Conservation (phyloP, 1,140 invertebrate species). For the Sinonovacula constricta region DNA sequence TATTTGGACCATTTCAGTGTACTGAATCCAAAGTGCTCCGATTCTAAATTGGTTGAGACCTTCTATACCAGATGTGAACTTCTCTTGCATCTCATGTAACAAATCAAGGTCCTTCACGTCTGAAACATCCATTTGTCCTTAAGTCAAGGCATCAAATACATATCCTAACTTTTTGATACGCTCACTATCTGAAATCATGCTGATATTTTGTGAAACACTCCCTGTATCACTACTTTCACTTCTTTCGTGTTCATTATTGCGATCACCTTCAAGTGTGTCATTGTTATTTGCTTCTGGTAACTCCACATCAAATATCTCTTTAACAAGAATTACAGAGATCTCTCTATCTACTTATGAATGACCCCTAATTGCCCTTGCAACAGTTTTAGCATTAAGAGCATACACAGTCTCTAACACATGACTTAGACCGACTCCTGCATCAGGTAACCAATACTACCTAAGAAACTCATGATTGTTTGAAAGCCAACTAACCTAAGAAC, state of each 20-base stretch:
- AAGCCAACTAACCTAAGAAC: conserved; percentile 55
- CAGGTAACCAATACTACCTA: conserved; percentile 58
- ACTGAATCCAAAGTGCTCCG: conserved; percentile 57
- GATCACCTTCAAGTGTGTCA: neutral
- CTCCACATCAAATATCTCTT: neutral
- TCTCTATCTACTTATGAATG: neutral
- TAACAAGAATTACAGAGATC: conserved; percentile 57
- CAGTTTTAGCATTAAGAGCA: conserved; percentile 53
- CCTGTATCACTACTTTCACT: neutral
- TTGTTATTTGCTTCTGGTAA: neutral
- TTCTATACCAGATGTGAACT: neutral
- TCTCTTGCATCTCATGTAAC: neutral
- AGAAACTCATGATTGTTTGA: conserved; percentile 61
- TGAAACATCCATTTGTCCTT: conserved; percentile 4
- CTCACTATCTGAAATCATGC: neutral
- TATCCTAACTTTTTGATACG: conserved; percentile 8
- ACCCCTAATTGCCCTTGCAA: conserved; percentile 25
- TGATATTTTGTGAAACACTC: conserved; percentile 15
- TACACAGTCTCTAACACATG: conserved; percentile 58
- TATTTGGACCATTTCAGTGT: conserved; percentile 61
- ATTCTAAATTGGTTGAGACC: conserved; percentile 2
- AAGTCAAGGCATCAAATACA: conserved; percentile 16
- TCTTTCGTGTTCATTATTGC: neutral
- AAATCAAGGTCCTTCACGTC: neutral
- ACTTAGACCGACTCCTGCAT: conserved; percentile 59